Conservation (phyloP, 1,140 invertebrate species). For the Polypedilum vanderplanki region DNA sequence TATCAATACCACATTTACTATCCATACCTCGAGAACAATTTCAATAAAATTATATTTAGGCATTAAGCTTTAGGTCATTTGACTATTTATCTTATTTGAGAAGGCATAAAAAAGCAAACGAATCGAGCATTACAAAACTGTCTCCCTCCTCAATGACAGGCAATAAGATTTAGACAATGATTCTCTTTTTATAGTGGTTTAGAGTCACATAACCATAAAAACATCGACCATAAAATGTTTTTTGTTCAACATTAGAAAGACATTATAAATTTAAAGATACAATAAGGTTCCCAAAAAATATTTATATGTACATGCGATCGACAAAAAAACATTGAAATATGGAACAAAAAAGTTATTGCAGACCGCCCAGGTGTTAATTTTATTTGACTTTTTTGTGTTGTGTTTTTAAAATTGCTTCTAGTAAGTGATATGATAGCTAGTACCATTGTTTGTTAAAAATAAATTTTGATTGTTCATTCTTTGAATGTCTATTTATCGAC, state of each 20-base stretch:
- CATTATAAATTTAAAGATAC: background rate
- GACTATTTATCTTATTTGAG: background rate
- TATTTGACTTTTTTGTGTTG: no score
- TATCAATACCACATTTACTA: background rate
- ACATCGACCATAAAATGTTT: background rate
- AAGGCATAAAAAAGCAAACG: background rate
- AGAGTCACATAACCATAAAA: background rate
- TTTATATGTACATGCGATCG: background rate
- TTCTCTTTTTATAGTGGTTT: slow-evolving; percentile 3
- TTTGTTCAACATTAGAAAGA: background rate
- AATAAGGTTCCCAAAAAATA: background rate
- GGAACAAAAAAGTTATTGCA: background rate
- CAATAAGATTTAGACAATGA: background rate
- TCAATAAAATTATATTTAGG: background rate
- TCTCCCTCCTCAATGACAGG: background rate
- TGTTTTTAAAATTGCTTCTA: no score
- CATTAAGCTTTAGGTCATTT: background rate
- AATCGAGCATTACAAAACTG: background rate
- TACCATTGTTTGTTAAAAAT: no score
- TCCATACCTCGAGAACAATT: background rate
- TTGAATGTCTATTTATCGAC: no score
- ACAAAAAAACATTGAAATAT: background rate
- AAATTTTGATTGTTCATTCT: no score
- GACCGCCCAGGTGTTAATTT: slow-evolving; percentile 3
- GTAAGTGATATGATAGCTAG: no score